These are phyloP conservation scores for Bombylius major DNA, from an alignment of 2,888 invertebrate species.

Conservation along the genomic window DNA sequence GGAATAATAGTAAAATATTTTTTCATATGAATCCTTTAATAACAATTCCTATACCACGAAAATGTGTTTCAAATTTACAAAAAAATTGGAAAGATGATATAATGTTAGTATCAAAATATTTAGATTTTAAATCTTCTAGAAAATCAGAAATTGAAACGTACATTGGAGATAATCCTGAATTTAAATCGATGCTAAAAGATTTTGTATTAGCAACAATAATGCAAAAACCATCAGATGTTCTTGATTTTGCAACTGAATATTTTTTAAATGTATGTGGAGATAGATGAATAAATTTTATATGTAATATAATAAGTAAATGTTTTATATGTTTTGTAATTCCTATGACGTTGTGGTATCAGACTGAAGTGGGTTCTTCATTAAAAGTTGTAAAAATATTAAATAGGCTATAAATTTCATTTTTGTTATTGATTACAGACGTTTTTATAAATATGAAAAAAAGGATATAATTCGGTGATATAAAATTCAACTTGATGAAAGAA, in stretches of 20 bases:
- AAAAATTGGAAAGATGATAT: constrained; percentile 9
- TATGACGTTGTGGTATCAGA: too few relatives aligned
- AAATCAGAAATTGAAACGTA: constrained; percentile 7
- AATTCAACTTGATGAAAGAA: too few relatives aligned
- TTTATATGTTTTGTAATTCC: too few relatives aligned
- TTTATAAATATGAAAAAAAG: too few relatives aligned
- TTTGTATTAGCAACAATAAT: constrained; percentile 8
- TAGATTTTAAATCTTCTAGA: constrained; percentile 6
- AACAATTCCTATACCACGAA: constrained; percentile 1
- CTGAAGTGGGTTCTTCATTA: too few relatives aligned
- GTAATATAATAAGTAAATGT: background rate
- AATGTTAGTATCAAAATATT: constrained; percentile 8
- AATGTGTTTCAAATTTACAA: background rate
- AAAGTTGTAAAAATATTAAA: too few relatives aligned
- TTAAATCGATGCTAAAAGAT: constrained; percentile 10
- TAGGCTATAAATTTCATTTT: too few relatives aligned
- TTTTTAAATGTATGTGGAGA: constrained; percentile 9
- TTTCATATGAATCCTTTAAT: constrained; percentile 8
- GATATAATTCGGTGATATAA: too few relatives aligned
- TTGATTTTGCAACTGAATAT: constrained; percentile 11
- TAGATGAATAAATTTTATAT: background rate
- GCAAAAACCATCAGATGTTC: constrained; percentile 8
- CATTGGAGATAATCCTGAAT: constrained; percentile 6
- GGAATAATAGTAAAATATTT: constrained; percentile 7
- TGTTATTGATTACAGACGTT: too few relatives aligned